Conservation (phyloP, 2,797 vertebrate species). For the Lepilemur septentrionalis region DNA sequence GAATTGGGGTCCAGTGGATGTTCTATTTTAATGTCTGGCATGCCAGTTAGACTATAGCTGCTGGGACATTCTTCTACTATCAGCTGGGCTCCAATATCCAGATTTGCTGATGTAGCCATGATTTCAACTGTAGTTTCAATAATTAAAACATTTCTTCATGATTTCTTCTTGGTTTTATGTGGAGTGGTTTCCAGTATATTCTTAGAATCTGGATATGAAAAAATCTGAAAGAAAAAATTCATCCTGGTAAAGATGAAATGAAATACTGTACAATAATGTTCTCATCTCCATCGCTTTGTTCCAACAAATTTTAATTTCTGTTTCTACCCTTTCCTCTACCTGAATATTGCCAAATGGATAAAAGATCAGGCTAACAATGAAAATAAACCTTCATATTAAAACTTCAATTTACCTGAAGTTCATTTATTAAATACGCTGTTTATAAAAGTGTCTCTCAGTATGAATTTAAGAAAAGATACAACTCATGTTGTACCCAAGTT, state of each 20-base stretch:
- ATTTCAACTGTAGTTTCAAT: constrained; percentile 36
- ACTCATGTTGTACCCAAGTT: neutral
- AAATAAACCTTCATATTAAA: constrained; percentile 27
- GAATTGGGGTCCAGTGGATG: constrained; percentile 86
- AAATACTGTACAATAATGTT: neutral
- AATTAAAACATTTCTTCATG: constrained; percentile 65
- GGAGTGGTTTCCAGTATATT: neutral
- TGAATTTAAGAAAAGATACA: constrained; percentile 12
- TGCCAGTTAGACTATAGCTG: constrained; percentile 90
- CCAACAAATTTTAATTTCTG: neutral
- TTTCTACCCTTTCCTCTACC: neutral
- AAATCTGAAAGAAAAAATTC: constrained; percentile 63
- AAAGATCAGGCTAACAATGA: constrained; percentile 18
- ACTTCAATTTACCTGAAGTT: constrained; percentile 24
- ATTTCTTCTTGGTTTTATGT: constrained; percentile 19
- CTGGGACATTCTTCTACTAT: constrained; percentile 90
- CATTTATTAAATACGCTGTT: constrained; percentile 21
- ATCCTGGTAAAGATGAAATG: neutral
- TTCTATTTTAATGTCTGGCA: constrained; percentile 93
- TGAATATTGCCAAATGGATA: neutral
- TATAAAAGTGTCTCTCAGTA: neutral
- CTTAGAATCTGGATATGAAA: neutral
- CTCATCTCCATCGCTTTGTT: neutral
- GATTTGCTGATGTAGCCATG: constrained; percentile 83
- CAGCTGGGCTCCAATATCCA: constrained; percentile 83